A percentile compares a stretch with the other conserved stretches of the same genome.
Evolutionary conservation across 1,140 invertebrate genomes (phyloP).

Genomic region (Orius laevigatus): DNA sequence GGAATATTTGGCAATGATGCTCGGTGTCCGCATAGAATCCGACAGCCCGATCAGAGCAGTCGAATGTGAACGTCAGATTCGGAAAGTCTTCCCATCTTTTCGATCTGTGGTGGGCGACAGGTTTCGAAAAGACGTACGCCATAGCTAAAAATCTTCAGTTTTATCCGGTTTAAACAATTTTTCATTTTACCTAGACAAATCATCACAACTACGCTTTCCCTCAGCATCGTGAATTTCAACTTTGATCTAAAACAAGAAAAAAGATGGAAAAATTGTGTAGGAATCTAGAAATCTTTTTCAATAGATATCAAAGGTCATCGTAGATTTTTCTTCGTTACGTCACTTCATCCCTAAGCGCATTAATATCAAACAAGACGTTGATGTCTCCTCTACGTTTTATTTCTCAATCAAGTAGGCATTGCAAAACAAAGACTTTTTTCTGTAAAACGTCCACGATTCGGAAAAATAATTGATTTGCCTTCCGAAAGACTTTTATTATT

Average conservation of each 20-base stretch:
- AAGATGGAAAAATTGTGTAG: background rate
- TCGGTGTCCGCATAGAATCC: slow-evolving; percentile 45
- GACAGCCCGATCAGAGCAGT: slow-evolving; percentile 35
- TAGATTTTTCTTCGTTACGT: no score
- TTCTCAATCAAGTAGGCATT: no score
- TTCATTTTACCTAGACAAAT: background rate
- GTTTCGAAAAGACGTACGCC: slow-evolving; percentile 17
- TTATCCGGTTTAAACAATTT: background rate
- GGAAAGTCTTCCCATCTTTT: slow-evolving; percentile 43
- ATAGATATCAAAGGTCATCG: no score
- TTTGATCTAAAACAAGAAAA: background rate
- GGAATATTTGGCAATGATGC: slow-evolving; percentile 45
- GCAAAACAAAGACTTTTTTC: no score
- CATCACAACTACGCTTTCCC: background rate
- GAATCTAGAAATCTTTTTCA: background rate
- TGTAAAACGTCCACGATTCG: no score
- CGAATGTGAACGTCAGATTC: slow-evolving; percentile 42
- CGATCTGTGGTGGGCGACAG: slow-evolving; percentile 20
- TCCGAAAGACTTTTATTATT: no score
- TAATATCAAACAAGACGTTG: no score
- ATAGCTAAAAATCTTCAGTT: slow-evolving; percentile 14
- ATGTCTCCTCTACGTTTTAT: no score
- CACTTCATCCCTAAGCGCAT: no score
- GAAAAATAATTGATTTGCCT: no score
- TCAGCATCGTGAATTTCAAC: no score